Evolutionary conservation across 2,888 invertebrate species (phyloP).

Genomic region (Trachelus tabidus): DNA sequence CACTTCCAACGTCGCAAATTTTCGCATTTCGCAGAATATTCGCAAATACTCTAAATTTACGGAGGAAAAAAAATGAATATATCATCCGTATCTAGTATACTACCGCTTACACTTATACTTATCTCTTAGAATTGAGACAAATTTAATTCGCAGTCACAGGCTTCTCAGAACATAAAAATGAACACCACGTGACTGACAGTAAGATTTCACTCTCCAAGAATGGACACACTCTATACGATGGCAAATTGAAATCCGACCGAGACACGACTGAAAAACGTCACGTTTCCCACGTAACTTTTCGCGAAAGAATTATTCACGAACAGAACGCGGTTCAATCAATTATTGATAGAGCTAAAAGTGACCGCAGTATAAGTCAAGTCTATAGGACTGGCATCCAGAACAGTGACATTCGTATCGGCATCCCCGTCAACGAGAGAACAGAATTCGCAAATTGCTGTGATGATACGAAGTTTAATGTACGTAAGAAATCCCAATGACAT

Average conservation of each 20-base stretch:
- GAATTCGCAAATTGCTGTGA: background rate
- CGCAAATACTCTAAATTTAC: background rate
- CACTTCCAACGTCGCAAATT: background rate
- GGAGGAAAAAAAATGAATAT: background rate
- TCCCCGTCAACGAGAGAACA: background rate
- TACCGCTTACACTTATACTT: background rate
- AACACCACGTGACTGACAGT: background rate
- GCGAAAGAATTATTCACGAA: background rate
- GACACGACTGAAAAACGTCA: background rate
- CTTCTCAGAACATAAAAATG: background rate
- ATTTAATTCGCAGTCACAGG: background rate
- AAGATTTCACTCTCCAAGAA: background rate
- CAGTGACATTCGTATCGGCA: background rate
- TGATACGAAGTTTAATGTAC: background rate
- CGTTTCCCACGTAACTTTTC: background rate
- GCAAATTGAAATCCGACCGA: background rate
- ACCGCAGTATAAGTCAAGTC: background rate
- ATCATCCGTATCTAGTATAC: background rate
- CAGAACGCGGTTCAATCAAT: background rate
- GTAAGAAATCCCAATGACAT: background rate
- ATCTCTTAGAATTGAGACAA: background rate
- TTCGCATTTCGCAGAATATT: background rate
- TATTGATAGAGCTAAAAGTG: background rate
- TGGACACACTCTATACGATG: background rate
- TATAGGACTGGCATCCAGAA: background rate